A percentile compares a stretch with the other conserved stretches of the same genome.
Conservation (phyloP, 2,888 invertebrate genomes). For the Venustoraphidia nigricollis region DNA sequence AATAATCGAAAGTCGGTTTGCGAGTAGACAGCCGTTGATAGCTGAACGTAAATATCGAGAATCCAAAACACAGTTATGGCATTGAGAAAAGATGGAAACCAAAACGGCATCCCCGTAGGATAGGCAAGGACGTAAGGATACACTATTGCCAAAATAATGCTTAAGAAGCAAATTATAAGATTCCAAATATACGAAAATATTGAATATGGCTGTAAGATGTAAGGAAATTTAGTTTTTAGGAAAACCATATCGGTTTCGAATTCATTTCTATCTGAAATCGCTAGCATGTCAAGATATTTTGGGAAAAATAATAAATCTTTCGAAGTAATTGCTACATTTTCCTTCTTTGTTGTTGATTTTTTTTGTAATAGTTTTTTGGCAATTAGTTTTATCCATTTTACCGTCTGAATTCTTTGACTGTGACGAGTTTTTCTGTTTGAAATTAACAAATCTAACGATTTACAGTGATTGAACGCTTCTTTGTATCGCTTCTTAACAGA, state of each 20-base stretch:
- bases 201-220: slow-evolving; percentile 15
- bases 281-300: slow-evolving; percentile 4
- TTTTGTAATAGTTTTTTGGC: too few relatives aligned
- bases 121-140: slow-evolving; percentile 13
- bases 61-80: slow-evolving; percentile 9
- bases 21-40: slow-evolving; percentile 12
- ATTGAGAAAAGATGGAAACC: slow-evolving; percentile 4
- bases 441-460: not conserved
- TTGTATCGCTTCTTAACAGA: slow-evolving; percentile 8
- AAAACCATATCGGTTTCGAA: slow-evolving; percentile 15
- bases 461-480: slow-evolving; percentile 4
- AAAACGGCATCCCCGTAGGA: not conserved
- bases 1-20: slow-evolving; percentile 10
- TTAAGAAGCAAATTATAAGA: slow-evolving; percentile 5
- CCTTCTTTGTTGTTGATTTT: too few relatives aligned
- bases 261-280: slow-evolving; percentile 14
- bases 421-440: not conserved
- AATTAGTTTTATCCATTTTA: too few relatives aligned
- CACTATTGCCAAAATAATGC: slow-evolving; percentile 5
- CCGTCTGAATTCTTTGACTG: too few relatives aligned
- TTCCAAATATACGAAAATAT: slow-evolving; percentile 13
- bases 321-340: too few relatives aligned
- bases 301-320: too few relatives aligned
- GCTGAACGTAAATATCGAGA: slow-evolving; percentile 14
- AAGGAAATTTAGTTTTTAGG: slow-evolving; percentile 12